Base-by-base conservation (phyloP, 2,113 vertebrate genomes). In the Baryphthengus martii region DNA sequence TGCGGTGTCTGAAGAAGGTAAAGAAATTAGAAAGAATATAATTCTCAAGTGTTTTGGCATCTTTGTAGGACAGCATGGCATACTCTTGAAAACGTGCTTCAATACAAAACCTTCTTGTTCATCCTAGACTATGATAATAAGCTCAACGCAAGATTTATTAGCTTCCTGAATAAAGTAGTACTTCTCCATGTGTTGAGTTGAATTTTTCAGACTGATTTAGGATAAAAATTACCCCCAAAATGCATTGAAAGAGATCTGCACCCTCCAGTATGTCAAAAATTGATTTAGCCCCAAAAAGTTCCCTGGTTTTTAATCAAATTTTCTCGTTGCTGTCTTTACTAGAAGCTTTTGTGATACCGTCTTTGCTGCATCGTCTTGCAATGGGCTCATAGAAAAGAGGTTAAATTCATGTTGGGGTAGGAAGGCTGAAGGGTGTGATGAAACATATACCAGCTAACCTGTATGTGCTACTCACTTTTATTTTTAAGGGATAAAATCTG, bases 21-120 rank as follows among this genome's bases (percentile, higher is more conserved):
- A 74, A 70, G 40, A 91, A 79, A n/a, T 53, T 2, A 1, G 71
- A 31, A 75, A 26, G 19, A 66, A 21, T 72, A 11, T 42, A 53
- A 42, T 83, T 81, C 40, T 70, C 17, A 55, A 28, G 17, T 80
- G 49, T 29, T 92, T 75, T 59, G 17, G 13, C 65, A 23, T 40
- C 50, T 26, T 0, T 72, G 21, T 63, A 40, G 37, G 28, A 31
- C 3, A 7, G 9, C 0, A 0, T 66, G 31, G 10, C 9, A 28
- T 84, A 40, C 13, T 81, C 5, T 3, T 7, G 17, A 59, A 93
- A 84, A 59, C 15, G 21, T 42, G 3, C 37, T 74, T 88, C 33
- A 44, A 13, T 7, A 35, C 37, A 67, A 66, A 85, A 50, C 31
- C 35, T 89, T 15, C 11, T 18, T 62, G 17, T 66, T 95, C n/a